Percentiles rank a stretch among this genome's conserved stretches.
Conservation (phyloP, 2,888 invertebrate species). For the Calameuta pallipes region DNA sequence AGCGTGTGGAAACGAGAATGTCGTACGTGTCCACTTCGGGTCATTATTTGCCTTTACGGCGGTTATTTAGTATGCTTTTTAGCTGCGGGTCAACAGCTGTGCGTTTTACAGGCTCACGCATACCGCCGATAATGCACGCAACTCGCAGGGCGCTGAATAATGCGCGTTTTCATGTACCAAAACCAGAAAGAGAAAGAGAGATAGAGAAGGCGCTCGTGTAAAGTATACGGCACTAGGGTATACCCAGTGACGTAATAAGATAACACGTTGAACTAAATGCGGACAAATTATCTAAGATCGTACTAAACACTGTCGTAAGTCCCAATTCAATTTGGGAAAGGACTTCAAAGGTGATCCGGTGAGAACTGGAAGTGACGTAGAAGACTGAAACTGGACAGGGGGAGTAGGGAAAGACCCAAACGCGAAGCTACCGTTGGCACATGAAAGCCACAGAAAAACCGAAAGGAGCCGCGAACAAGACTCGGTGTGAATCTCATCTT, state of each 20-base stretch:
- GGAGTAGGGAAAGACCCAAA: not conserved
- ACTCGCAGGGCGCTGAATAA: constrained; percentile 6
- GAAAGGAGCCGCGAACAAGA: constrained; percentile 54
- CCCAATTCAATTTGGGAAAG: not conserved
- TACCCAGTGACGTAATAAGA: not conserved
- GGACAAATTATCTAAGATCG: not conserved
- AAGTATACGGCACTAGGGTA: not conserved
- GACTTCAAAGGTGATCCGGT: not conserved
- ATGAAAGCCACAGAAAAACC: constrained; percentile 47
- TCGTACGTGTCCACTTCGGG: constrained; percentile 20
- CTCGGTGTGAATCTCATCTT: constrained; percentile 63
- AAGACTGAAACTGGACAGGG: not conserved
- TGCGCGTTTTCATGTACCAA: constrained; percentile 18
- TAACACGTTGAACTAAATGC: not conserved
- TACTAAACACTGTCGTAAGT: not conserved
- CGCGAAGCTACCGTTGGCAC: not conserved
- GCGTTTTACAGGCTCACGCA: constrained; percentile 33
- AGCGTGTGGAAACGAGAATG: not conserved
- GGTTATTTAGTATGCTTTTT: constrained; percentile 52
- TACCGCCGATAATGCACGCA: constrained; percentile 27
- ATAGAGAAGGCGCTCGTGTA: not conserved
- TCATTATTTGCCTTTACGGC: constrained; percentile 49
- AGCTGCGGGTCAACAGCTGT: constrained; percentile 61
- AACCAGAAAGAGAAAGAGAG: constrained; percentile 49
- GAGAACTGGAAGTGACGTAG: not conserved